Percentiles rank a stretch among this genome's conserved stretches.
These are phyloP conservation scores for Apamea crenata DNA, from an alignment of 2,888 invertebrate genomes.

Conservation along the genomic window DNA sequence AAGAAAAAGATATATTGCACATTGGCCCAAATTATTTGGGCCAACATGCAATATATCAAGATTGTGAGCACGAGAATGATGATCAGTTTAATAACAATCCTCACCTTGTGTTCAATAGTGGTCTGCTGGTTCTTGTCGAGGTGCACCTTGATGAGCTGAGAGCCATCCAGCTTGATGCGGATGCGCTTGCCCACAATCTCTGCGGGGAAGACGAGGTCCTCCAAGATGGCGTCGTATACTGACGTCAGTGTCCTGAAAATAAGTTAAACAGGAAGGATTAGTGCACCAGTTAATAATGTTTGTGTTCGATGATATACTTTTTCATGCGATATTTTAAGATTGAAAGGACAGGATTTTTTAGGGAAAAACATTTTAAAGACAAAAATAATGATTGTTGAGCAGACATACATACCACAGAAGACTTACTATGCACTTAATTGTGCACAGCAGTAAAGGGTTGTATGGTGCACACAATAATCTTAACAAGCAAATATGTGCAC, in stretches of 20 bases:
- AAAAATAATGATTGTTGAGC: background rate
- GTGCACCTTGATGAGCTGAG: constrained; percentile 99
- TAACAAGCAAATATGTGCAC: background rate
- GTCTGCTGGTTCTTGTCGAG: constrained; percentile 99
- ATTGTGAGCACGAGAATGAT: background rate
- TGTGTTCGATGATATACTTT: background rate
- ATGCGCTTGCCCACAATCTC: constrained; percentile 99
- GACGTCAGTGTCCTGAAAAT: constrained; percentile 96
- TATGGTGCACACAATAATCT: background rate
- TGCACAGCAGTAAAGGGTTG: background rate
- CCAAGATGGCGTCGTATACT: constrained; percentile 99
- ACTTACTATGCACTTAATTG: background rate
- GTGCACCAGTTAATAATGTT: background rate
- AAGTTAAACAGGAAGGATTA: background rate
- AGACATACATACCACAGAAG: background rate
- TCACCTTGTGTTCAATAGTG: constrained; percentile 99
- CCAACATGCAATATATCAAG: no score
- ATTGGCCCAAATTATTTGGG: background rate
- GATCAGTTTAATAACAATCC: background rate
- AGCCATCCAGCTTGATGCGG: constrained; percentile 98
- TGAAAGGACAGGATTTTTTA: background rate
- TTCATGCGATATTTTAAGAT: background rate
- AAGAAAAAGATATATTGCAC: background rate
- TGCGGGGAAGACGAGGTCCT: constrained; percentile 99
- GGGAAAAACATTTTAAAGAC: no score